Conservation (phyloP, 2,113 vertebrate species). For the Rhinichthys klamathensis region DNA sequence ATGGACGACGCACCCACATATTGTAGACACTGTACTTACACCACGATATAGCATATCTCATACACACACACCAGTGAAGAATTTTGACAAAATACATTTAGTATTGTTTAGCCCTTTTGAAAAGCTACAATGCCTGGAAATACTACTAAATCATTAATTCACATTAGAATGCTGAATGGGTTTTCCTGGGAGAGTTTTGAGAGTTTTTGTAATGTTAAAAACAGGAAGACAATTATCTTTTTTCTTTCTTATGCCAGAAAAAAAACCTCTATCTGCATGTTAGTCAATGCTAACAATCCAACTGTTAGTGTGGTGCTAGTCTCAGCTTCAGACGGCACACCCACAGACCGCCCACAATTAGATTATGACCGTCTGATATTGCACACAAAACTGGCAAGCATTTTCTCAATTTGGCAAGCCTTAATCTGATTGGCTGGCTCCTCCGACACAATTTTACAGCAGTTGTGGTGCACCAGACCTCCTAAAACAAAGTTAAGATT, state of each 20-base stretch:
- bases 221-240: background rate
- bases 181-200: background rate
- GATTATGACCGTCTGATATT: background rate
- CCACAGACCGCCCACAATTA: background rate
- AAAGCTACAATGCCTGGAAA: background rate
- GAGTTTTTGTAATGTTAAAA: background rate
- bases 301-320: background rate
- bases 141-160: background rate
- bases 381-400: background rate
- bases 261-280: background rate
- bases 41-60: background rate
- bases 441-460: background rate
- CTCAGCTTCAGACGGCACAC: background rate
- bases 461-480: background rate
- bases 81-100: background rate
- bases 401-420: slow-evolving; percentile 17
- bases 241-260: background rate
- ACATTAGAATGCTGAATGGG: background rate
- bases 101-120: background rate
- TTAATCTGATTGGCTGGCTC: slow-evolving; percentile 18
- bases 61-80: slow-evolving; percentile 4
- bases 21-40: background rate
- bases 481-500: slow-evolving; percentile 3
- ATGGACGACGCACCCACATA: slow-evolving; percentile 18
- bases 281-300: background rate